Base-by-base conservation (phyloP, 2,113 vertebrate species). In the Eurypyga helias region DNA sequence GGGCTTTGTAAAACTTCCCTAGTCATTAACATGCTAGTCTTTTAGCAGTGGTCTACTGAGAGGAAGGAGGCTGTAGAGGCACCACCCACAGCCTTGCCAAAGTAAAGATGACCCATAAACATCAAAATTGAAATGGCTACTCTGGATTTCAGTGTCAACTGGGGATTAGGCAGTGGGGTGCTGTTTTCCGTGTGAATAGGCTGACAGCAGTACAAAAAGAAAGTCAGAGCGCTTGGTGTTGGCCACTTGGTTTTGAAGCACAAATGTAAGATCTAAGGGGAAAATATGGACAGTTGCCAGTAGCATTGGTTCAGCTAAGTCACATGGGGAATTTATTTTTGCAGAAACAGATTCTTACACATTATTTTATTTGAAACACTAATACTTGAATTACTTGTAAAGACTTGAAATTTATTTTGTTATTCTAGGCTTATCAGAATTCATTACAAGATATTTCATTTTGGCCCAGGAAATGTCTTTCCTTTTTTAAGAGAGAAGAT, bases 401-500 rank as follows among this genome's bases (percentile, higher is more conserved):
- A 93, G 24, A 82, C 89, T 95, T 93, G 51, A 96, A 96, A 97
- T 95, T 95, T 96, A 80, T 97, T 97, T 96, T 83, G 87, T 67
- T 85, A 71, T 76, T 95, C 76, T 70, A 77, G 45, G 65, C 71
- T 98, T 98, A 97, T 97, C 98, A 97, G 94, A 71, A 90, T 94
- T 92, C 82, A 69, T 38, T 93, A 77, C 87, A 77, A 96, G 79
- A 93, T 81, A 96, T 96, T 97, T 86, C 71, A 83, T 49, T 81
- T 88, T 97, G 87, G 82, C 80, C 87, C 87, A 93, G 94, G 90
- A 64, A 90, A 93, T 77, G 70, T 71, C 41, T 92, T 92, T 89
- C 83, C 60, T 93, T 91, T 92, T 87, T 97, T 94, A 90, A 97
- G 93, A 81, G 89, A 49, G 43, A 81, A 97, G 98, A 98, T 98